Evolutionary conservation across 1,140 invertebrate genomes (phyloP).

Genomic region (Aphis craccivora): DNA sequence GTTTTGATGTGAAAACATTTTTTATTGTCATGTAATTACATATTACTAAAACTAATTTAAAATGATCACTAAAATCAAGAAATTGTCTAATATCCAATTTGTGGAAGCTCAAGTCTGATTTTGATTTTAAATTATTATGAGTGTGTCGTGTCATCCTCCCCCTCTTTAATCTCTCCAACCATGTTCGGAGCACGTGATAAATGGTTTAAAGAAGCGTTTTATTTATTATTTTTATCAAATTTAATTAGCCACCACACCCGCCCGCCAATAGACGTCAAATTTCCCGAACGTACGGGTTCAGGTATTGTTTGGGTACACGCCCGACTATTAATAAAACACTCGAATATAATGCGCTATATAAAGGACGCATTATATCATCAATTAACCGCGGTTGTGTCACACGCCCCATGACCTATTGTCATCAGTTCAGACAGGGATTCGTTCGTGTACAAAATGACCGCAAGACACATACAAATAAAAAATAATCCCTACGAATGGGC

Average conservation of each 20-base stretch:
- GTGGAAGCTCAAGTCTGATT: not conserved
- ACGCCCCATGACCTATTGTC: slow-evolving; percentile 26
- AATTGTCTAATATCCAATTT: not conserved
- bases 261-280: not conserved
- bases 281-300: not conserved
- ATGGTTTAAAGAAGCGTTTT: not conserved
- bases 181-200: not conserved
- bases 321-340: slow-evolving; percentile 40
- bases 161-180: not conserved
- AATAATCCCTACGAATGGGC: not conserved
- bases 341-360: not conserved
- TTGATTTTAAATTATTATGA: not conserved
- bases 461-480: slow-evolving; percentile 26
- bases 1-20: not conserved
- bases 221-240: slow-evolving; percentile 26
- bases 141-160: too few relatives aligned
- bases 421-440: slow-evolving; percentile 8
- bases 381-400: slow-evolving; percentile 41
- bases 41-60: not conserved
- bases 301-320: slow-evolving; percentile 9
- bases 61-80: not conserved
- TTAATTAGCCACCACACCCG: not conserved
- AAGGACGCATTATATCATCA: not conserved
- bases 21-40: not conserved
- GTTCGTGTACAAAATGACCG: not conserved